Base-by-base conservation (phyloP, 2,113 vertebrate genomes). In the Pavo muticus region DNA sequence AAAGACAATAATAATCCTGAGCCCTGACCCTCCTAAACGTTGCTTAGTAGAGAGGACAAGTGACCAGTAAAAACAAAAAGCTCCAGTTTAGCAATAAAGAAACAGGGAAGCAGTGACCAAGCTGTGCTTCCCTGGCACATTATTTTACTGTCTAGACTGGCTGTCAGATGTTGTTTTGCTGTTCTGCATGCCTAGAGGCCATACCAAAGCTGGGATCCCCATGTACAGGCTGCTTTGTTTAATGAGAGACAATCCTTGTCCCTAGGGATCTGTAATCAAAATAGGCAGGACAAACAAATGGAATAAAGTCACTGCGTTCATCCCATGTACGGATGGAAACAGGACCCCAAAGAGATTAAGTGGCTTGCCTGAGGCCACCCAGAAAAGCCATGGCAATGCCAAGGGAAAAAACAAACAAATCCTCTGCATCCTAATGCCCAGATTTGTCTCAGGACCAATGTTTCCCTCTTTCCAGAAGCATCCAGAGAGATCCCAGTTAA, bases 61-160 rank as follows among this genome's bases (percentile, higher is more conserved):
- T 29, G 59, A 88, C 65, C 57, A 87, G 64, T 30, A 59, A 73
- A 61, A 61, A 20, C 24, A 76, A 84, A 80, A 75, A 72, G 14
- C 6, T 21, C 44, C 63, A 27, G n/a, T 3, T 52, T 24, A 74
- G 16, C 35, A 50, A 37, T 32, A 56, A 48, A 83, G 50, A 9
- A 44, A 72, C 74, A 64, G 9, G 5, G 65, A 80, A 94, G 52
- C 70, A 84, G 72, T 60, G 85, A 81, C 88, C 76, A 86, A 94
- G 88, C 17, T 40, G 37, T 67, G 79, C 61, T 80, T 95, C 82
- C 84, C 57, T 87, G 57, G 76, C 76, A 84, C 68, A 14, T 88
- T 91, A 84, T 86, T 90, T 83, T 77, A 20, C 73, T 75, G 90
- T 95, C 93, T 95, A 96, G 93, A 94, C 88, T 71, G 90, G 42